Evolutionary conservation across 2,797 vertebrate genomes (phyloP).

Genomic region (Alcedo atthis): DNA sequence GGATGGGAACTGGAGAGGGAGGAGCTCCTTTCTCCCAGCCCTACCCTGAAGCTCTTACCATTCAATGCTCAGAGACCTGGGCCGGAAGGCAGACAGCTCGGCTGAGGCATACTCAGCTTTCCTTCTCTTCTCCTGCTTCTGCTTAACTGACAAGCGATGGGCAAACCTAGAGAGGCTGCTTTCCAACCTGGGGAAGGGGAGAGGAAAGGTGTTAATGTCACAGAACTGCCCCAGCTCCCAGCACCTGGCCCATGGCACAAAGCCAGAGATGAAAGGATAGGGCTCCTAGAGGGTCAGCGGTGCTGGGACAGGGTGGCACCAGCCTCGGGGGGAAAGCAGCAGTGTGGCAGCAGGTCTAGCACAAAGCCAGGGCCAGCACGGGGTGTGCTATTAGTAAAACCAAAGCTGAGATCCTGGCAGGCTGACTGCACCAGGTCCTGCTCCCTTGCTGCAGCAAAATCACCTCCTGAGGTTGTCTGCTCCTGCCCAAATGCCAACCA

Average conservation of each 20-base stretch:
- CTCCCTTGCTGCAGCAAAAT: neutral
- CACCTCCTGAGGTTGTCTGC: neutral
- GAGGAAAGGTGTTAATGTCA: constrained; percentile 62
- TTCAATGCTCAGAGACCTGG: constrained; percentile 90
- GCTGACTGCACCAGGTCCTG: neutral
- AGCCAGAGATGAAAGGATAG: neutral
- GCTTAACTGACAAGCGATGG: constrained; percentile 88
- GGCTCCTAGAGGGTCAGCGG: rapidly evolving
- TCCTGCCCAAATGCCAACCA: rapidly evolving
- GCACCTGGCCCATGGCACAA: neutral
- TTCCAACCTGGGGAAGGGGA: constrained; percentile 81
- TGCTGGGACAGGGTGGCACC: rapidly evolving
- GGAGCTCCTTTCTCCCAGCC: neutral
- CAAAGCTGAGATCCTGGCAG: neutral
- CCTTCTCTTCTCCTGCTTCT: constrained; percentile 85
- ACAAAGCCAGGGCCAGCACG: neutral
- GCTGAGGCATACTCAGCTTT: constrained; percentile 80
- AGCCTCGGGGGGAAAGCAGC: rapidly evolving
- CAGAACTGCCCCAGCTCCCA: neutral
- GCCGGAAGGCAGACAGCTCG: constrained; percentile 80
- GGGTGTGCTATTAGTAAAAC: neutral
- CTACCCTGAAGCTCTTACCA: constrained; percentile 80
- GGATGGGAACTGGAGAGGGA: neutral
- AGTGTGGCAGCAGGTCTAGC: neutral
- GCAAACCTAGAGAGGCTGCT: constrained; percentile 88